Base-by-base conservation (phyloP, 1,140 invertebrate genomes). In the Drosophila biarmipes region DNA sequence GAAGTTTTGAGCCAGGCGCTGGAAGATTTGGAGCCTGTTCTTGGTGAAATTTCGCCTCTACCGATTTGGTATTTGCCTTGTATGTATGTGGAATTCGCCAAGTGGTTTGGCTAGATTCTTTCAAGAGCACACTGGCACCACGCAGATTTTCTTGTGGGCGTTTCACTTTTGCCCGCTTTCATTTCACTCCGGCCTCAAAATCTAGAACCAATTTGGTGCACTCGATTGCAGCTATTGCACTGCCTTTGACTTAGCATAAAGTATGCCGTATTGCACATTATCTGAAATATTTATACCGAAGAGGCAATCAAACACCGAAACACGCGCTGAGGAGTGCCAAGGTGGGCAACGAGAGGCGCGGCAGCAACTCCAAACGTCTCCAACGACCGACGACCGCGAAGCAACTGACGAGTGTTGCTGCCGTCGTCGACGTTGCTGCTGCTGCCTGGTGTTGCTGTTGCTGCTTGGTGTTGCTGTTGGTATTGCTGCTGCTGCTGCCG, bases 51-150 rank as follows among this genome's bases (percentile, higher is more conserved):
- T 86, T 80, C 45, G 51, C 59, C 64, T 75, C 58, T 63, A 68
- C 77, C 45, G 42, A 45, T 45, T 45, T 55, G 55, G 40, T 80
- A 58, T 45, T 45, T 55, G 55, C 35, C 80, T 55, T 86, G 69
- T 87, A 58, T 85, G 69, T 87, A 55, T 89, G 72, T 89, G 67
- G 79, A 81, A 87, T 82, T 87, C 38, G 78, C 82, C 82, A 89
- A 87, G 84, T 87, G 84, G 84, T 87, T 87, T 87, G 84, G 79
- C 84, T 87, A 87, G 84, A 87, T 87, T 87, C 84, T 87, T 89
- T 72, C 68, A 73, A 74, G 71, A 73, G 51, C 63, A 69, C 61
- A 64, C 29, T 57, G 48, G 62, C 71, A 74, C 42, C 59, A 58
- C 55, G 78, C 73, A 69, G 68, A 76, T 81, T 67, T 81, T 76